These are phyloP conservation scores for Sphenodon punctatus DNA, from an alignment of 2,797 vertebrate species.

Conservation along the genomic window DNA sequence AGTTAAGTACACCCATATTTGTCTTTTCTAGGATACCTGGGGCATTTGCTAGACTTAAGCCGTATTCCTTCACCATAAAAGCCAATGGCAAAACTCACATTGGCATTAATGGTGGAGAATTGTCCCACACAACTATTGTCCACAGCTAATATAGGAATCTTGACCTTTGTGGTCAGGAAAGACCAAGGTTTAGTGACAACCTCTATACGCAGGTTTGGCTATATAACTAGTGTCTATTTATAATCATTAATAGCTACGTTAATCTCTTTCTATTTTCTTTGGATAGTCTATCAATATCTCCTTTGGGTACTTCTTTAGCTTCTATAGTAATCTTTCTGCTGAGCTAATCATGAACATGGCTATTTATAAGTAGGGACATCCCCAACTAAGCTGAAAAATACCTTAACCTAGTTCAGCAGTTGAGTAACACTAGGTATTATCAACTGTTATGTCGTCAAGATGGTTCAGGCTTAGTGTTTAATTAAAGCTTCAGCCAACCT, in stretches of 20 bases:
- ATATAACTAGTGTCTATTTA: background rate
- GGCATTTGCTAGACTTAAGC: background rate
- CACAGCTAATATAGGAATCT: background rate
- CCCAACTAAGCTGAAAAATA: conserved; percentile 40
- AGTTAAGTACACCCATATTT: background rate
- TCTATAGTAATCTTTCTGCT: conserved; percentile 35
- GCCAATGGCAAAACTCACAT: background rate
- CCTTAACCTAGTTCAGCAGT: conserved; percentile 27
- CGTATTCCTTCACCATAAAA: background rate
- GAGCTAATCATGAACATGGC: conserved; percentile 45
- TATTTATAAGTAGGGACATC: conserved; percentile 63
- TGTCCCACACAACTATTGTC: background rate
- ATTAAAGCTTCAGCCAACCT: conserved; percentile 23
- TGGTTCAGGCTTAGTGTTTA: conserved; percentile 13
- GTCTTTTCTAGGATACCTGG: background rate
- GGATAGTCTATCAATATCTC: conserved; percentile 17
- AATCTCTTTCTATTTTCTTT: conserved; percentile 48
- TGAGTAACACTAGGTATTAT: conserved; percentile 43
- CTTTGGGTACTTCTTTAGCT: conserved; percentile 8
- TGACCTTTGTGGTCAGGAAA: background rate
- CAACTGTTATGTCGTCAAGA: background rate
- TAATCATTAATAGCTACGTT: background rate
- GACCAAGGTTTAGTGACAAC: background rate
- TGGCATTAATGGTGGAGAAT: too few species aligned
- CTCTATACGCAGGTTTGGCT: fast-evolving